These are phyloP conservation scores for Chrysotoxum bicinctum DNA, from an alignment of 2,888 invertebrate genomes.

Conservation along the genomic window DNA sequence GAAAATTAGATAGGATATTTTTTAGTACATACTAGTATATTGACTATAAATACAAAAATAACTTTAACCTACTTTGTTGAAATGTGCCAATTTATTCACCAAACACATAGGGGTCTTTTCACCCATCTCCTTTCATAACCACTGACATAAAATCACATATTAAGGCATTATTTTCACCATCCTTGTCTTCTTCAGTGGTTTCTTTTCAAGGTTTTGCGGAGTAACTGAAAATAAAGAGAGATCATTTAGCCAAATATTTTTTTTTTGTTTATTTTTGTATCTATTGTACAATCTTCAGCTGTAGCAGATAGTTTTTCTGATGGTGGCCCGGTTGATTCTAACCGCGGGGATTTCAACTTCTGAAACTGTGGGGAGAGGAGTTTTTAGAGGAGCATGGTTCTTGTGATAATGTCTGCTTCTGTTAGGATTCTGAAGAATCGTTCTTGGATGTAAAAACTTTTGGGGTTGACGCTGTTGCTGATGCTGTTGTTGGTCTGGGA, in stretches of 20 bases:
- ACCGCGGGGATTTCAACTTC: slow-evolving; percentile 55
- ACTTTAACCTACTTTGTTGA: slow-evolving; percentile 88
- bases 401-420: slow-evolving; percentile 60
- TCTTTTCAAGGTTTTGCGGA: slow-evolving; percentile 26
- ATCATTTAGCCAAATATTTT: not conserved
- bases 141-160: slow-evolving; percentile 57
- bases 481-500: not conserved
- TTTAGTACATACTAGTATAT: too few relatives aligned
- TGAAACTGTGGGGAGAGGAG: slow-evolving; percentile 45
- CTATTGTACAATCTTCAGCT: slow-evolving; percentile 53
- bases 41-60: not conserved
- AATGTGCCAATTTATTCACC: slow-evolving; percentile 97
- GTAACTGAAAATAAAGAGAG: slow-evolving; percentile 50
- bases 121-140: slow-evolving; percentile 58
- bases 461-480: slow-evolving; percentile 74
- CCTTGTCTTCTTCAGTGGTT: slow-evolving; percentile 17
- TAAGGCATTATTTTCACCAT: slow-evolving; percentile 30
- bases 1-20: slow-evolving; percentile 60
- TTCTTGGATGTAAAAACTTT: slow-evolving; percentile 60
- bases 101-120: slow-evolving; percentile 99
- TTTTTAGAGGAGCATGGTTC: slow-evolving; percentile 54
- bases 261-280: not conserved
- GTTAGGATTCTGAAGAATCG: slow-evolving; percentile 55
- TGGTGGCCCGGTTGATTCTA: slow-evolving; percentile 43
- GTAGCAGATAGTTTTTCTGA: slow-evolving; percentile 51